Conservation (phyloP, 2,113 vertebrate genomes). For the Forbesichthys papilliferus region DNA sequence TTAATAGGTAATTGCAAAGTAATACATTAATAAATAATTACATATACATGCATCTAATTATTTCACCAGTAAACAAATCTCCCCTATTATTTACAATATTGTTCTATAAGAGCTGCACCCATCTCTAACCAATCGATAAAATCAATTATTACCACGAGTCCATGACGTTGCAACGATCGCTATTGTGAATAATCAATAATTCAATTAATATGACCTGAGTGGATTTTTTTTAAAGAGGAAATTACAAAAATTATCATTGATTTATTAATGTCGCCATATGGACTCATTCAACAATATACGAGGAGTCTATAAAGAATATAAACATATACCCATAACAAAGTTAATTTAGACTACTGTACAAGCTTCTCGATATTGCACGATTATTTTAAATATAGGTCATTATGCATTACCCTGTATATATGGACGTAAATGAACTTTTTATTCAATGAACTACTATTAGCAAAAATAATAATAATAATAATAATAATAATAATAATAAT, state of each 20-base stretch:
- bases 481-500: too few relatives aligned
- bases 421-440: too few relatives aligned
- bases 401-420: too few relatives aligned
- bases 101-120: conserved; percentile 9
- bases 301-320: not conserved
- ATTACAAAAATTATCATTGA: conserved; percentile 9
- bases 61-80: conserved; percentile 25
- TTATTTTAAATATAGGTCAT: too few relatives aligned
- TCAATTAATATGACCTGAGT: conserved; percentile 51
- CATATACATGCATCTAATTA: not conserved
- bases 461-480: too few relatives aligned
- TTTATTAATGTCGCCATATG: conserved; percentile 10
- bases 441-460: too few relatives aligned
- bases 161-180: conserved; percentile 46
- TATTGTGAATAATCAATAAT: conserved; percentile 63
- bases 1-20: not conserved
- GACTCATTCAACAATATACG: conserved; percentile 10
- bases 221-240: conserved; percentile 19
- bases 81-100: conserved; percentile 18
- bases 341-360: not conserved
- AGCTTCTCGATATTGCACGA: too few relatives aligned
- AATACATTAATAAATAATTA: not conserved
- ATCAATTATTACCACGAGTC: conserved; percentile 61
- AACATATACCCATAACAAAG: not conserved
- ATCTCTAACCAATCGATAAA: conserved; percentile 58